Base-by-base conservation (phyloP, 37 sponge, comb jelly and placozoan species). In the Geodia barretti region DNA sequence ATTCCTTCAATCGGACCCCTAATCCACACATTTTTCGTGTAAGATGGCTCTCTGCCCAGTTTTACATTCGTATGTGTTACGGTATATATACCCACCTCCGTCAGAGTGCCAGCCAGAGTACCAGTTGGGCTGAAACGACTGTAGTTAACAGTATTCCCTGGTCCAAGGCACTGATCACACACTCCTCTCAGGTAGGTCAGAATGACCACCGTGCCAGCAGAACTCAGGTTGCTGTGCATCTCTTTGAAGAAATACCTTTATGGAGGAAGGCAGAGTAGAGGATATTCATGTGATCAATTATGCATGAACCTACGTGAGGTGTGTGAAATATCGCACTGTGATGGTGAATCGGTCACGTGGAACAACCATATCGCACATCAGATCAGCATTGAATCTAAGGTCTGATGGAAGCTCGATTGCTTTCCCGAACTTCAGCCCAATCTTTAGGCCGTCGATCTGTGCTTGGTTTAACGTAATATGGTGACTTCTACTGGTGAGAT, bases 321-420 rank as follows among this genome's bases (percentile, higher is more conserved):
- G 14, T 17, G 54, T 47, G 54, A 47, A 47, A 7, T 47, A 17
- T 14, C 54, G 54, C 7, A 47, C 54, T 17, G 54, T 17, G n/a
- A n/a, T n/a, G n/a, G n/a, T n/a, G n/a, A n/a, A n/a, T n/a, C n/a
- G n/a, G 14, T 47, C 54, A 17, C 54, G 54, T 19, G 7, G 8
- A 43, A 58, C 43, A 24, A 85, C 34, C 38, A 85, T 32, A 21
- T 85, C 79, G 4, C 69, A 40, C 72, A 78, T 39, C 32, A 42
- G 54, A 2, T 2, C 14, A 29, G 29, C 31, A 29, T 26, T 39
- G 38, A 70, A 78, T 19, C 63, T 62, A 25, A 76, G 54, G 25
- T 78, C 67, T 1, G 2, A 7, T 5, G 83, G 83, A 4, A 83
- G 75, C n/a, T 74, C 9, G 1, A 83, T 40, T 21, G 31, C 33